Conservation (phyloP, 2,888 invertebrate species). For the Stenodera caucasica region DNA sequence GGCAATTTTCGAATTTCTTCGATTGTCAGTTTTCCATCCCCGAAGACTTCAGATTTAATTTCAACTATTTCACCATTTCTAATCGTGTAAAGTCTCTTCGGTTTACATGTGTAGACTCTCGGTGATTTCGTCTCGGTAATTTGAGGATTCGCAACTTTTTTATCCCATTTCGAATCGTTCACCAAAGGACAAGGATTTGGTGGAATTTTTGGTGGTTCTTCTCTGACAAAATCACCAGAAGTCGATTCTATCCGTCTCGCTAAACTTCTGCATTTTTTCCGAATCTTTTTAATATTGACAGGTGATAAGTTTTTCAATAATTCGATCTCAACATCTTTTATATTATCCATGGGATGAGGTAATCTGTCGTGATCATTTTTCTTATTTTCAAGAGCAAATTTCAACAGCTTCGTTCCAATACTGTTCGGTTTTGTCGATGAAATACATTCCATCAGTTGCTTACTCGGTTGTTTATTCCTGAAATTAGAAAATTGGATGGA, state of each 20-base stretch:
- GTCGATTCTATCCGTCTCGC: slow-evolving; percentile 31
- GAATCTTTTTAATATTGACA: slow-evolving; percentile 57
- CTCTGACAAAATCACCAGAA: background rate
- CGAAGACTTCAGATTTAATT: slow-evolving; percentile 45
- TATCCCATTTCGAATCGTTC: slow-evolving; percentile 54
- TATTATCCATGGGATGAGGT: slow-evolving; percentile 59
- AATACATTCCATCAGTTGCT: slow-evolving; percentile 38
- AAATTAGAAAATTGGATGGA: no score
- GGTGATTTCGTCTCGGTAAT: slow-evolving; percentile 15
- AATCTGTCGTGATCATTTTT: slow-evolving; percentile 8
- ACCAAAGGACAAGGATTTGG: slow-evolving; percentile 18
- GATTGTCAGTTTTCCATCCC: slow-evolving; percentile 56
- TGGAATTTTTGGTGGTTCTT: background rate
- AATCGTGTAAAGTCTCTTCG: slow-evolving; percentile 58
- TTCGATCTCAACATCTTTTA: slow-evolving; percentile 58
- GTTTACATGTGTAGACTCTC: slow-evolving; percentile 43
- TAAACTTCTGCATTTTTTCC: slow-evolving; percentile 56
- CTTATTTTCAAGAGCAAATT: slow-evolving; percentile 43
- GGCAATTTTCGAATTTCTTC: slow-evolving; percentile 61
- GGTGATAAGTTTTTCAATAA: slow-evolving; percentile 57
- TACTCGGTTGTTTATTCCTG: slow-evolving; percentile 17
- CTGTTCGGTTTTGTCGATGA: slow-evolving; percentile 48
- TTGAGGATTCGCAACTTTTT: slow-evolving; percentile 37
- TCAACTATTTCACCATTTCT: slow-evolving; percentile 59
- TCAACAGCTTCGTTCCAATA: slow-evolving; percentile 45